Conservation (phyloP, 1,140 invertebrate species). For the Bombyx mori region DNA sequence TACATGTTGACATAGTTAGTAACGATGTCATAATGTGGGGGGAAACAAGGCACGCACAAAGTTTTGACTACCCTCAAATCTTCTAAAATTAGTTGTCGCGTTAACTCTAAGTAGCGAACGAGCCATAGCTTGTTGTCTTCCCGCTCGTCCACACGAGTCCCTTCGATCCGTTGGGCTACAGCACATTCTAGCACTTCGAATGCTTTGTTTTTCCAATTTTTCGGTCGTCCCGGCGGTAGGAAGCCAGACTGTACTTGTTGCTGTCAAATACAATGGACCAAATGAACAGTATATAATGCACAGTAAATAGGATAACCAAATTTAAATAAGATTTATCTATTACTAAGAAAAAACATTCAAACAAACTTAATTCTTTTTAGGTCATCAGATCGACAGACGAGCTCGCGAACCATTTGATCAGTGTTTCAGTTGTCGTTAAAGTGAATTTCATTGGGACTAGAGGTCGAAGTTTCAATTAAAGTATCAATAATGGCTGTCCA, state of each 20-base stretch:
- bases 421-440: too few relatives aligned
- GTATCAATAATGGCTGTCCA: too few relatives aligned
- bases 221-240: constrained; percentile 92
- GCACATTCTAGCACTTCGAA: constrained; percentile 88
- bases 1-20: constrained; percentile 95
- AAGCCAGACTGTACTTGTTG: constrained; percentile 88
- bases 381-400: too few relatives aligned
- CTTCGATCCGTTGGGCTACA: constrained; percentile 87
- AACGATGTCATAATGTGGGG: constrained; percentile 95
- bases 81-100: constrained; percentile 89
- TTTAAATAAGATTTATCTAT: too few relatives aligned
- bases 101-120: constrained; percentile 83
- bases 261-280: constrained; percentile 33
- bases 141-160: constrained; percentile 93
- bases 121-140: constrained; percentile 96
- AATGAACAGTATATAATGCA: too few relatives aligned
- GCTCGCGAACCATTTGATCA: too few relatives aligned
- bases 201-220: constrained; percentile 91
- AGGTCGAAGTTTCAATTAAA: too few relatives aligned
- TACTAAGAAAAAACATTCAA: too few relatives aligned
- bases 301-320: too few relatives aligned
- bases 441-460: too few relatives aligned
- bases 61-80: constrained; percentile 95
- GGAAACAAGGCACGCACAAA: constrained; percentile 94
- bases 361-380: too few relatives aligned